Percentiles rank a stretch among this genome's conserved stretches.
These are phyloP conservation scores for Etheostoma spectabile DNA, from an alignment of 2,113 vertebrate species.

Conservation along the genomic window DNA sequence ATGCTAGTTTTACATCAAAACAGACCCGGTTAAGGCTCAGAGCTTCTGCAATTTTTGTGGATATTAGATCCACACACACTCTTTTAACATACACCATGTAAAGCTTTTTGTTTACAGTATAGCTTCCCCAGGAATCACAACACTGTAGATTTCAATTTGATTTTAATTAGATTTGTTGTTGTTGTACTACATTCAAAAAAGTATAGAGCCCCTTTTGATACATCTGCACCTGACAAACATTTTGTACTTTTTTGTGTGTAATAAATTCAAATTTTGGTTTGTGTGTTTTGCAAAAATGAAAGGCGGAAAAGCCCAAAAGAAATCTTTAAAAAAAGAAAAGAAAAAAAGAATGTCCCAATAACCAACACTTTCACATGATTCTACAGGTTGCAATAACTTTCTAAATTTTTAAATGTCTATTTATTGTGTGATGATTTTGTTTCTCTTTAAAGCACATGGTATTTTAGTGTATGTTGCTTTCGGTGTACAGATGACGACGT, in stretches of 20 bases:
- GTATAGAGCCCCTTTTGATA: background rate
- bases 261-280: background rate
- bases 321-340: too few relatives aligned
- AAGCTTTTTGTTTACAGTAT: background rate
- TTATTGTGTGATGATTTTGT: background rate
- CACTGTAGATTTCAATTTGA: background rate
- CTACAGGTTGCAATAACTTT: background rate
- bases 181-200: background rate
- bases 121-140: background rate
- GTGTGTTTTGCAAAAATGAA: background rate
- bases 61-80: background rate
- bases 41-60: background rate
- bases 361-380: background rate
- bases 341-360: background rate
- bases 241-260: background rate
- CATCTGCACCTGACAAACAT: background rate
- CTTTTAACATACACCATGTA: background rate
- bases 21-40: background rate
- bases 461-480: constrained; percentile 40
- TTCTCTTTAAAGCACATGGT: background rate
- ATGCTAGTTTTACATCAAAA: background rate
- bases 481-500: constrained; percentile 39
- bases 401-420: background rate
- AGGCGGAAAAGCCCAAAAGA: too few relatives aligned
- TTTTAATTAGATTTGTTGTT: background rate